Base-by-base conservation (phyloP, 2,888 invertebrate genomes). In the Tuberolachnus salignus region DNA sequence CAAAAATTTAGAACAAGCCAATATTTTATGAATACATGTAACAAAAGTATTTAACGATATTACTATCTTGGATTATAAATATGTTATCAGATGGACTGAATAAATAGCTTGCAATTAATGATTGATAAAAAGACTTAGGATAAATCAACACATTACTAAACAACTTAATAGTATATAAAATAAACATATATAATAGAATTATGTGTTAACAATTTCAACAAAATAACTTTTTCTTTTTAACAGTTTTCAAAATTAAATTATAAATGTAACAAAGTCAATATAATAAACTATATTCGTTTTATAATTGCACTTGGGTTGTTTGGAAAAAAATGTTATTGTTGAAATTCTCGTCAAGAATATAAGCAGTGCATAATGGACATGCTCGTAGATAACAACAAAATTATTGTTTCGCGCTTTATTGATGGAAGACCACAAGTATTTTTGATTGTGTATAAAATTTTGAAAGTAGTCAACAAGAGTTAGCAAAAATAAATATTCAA, bases 291-390 rank as follows among this genome's bases (percentile, higher is more conserved):
- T 57, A 53, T 44, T 57, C 4, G 2, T 19, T 49, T 61, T 34
- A 59, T 49, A 61, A 72, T 72, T 72, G 72, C 72, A 72, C 72
- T 72, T 34, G 6, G 59, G n/a, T 71, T 46, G 21, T 16, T 46
- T 34, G 26, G 26, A 26, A 61, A 14, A 49, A 49, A 13, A 42
- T 46, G 21, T 23, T n/a, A 46, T 26, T 72, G 49, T 49, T 72
- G 1, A 26, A 26, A 3, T 63, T 63, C 11, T 42, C 11, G 21
- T 42, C 0, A 13, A 9, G 4, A 16, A 61, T 19, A 59, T 16
- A 61, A 61, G 49, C 49, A 34, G 34, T 10, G 34, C 4, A 0
- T 26, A 1, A 23, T 49, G 14, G n/a, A n/a, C n/a, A n/a, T 34
- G 34, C 34, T 34, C 6, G 44, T 11, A 11, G 21, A 64, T 67